Base-by-base conservation (phyloP, 2,113 vertebrate genomes). In the Brachyhypopomus occidentalis region DNA sequence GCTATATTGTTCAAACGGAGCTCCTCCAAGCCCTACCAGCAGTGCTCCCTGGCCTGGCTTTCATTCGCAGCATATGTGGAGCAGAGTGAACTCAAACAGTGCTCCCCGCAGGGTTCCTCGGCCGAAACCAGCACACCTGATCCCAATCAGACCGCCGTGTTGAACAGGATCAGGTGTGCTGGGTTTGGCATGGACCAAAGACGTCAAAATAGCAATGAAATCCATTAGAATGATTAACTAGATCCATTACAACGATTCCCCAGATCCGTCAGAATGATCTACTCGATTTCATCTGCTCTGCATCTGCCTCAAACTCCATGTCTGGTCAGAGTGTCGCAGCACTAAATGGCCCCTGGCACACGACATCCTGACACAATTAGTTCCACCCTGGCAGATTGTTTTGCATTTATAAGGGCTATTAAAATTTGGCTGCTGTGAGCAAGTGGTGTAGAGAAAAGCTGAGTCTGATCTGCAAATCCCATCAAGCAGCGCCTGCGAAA, bases 381-480 rank as follows among this genome's bases (percentile, higher is more conserved):
- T 58, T 75, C 30, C 48, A 16, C 27, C 5, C 58, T 7, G 79
- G 71, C 62, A 83, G 45, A 75, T 58, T 74, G 48, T 56, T 64
- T 34, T 64, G 56, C 45, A 66, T 75, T 58, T 75, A 63, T 52
- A 62, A 58, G 45, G 25, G 48, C 79, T 74, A 70, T 77, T 34
- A 82, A 59, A 48, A 59, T 74, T 63, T 79, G 60, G 73, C 72
- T 38, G 59, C 48, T n/a, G 58, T 17, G 79, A 20, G 60, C 23
- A n/a, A 12, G 22, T 56, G 48, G 59, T 69, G 69, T 41, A 58
- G 22, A 52, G 2, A 36, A 19, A 25, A 69, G 66, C 69, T 73
- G 75, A 83, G 76, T 70, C 34, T 78, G 76, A 75, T 60, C 23
- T 17, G 70, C 78, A 80, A 75, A 84, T 77, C 78, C 72, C 63